These are phyloP conservation scores for Adineta ricciae DNA, from an alignment of 2,888 invertebrate genomes.

Conservation along the genomic window DNA sequence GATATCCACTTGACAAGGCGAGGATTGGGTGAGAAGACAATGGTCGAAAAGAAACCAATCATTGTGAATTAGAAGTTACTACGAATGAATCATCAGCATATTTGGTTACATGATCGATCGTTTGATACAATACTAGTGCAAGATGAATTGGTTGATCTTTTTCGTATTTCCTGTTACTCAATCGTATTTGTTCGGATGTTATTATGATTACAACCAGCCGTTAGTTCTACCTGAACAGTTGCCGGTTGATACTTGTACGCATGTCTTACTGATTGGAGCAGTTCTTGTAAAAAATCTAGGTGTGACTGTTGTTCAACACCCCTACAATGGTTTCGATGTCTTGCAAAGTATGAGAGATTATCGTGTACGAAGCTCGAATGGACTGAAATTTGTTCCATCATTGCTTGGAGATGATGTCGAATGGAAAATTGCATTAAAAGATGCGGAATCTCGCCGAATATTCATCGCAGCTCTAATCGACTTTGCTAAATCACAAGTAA, in stretches of 20 bases:
- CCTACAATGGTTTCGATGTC: slow-evolving; percentile 12
- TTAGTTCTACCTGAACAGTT: slow-evolving; percentile 12
- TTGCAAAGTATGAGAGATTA: not conserved
- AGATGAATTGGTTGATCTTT: not conserved
- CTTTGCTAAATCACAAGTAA: slow-evolving; percentile 1
- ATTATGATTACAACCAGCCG: slow-evolving; percentile 23
- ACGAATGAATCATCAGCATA: not conserved
- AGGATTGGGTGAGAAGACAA: not conserved
- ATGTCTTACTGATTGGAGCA: slow-evolving; percentile 21
- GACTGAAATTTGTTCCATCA: not conserved
- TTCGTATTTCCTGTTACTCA: not conserved
- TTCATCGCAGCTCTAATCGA: not conserved
- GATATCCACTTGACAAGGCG: not conserved
- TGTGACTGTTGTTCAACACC: not conserved
- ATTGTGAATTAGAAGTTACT: not conserved
- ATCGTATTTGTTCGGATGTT: slow-evolving; percentile 25
- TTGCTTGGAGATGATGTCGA: not conserved
- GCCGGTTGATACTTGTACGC: slow-evolving; percentile 24
- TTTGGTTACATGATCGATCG: too few species aligned
- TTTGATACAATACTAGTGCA: not conserved
- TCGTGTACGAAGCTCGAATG: not conserved
- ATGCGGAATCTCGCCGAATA: not conserved
- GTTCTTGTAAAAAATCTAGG: not conserved
- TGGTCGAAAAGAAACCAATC: not conserved
- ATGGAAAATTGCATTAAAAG: not conserved